These are phyloP conservation scores for roundworm (Caenorhabditis elegans) DNA, from an alignment of 1,140 invertebrate species.

Conservation along the genomic window DNA sequence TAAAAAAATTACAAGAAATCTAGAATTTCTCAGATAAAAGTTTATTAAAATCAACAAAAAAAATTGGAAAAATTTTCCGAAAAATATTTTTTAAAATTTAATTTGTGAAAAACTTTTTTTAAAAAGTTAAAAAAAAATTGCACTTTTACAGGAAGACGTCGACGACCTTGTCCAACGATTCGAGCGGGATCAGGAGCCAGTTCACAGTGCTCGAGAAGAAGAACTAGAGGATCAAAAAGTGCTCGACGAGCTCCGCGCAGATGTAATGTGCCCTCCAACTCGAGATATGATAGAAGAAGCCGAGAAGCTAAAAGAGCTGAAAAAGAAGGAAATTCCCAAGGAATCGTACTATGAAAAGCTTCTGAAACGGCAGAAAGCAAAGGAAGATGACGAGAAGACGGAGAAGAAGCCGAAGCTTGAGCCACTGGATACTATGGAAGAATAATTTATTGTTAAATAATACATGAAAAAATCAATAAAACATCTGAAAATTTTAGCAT, in stretches of 20 bases:
- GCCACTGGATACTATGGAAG: neutral
- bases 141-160: neutral
- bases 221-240: neutral
- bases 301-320: neutral
- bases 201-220: neutral
- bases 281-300: conserved; percentile 35
- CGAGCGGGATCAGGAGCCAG: neutral
- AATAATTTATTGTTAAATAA: no score
- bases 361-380: conserved; percentile 18
- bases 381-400: neutral
- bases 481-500: no score
- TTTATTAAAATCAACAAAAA: no score
- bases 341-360: conserved; percentile 25
- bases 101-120: no score
- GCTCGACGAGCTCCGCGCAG: neutral
- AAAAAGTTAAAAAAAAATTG: no score
- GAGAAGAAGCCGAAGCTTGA: neutral
- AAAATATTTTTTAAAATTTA: no score
- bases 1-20: no score
- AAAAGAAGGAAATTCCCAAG: conserved; percentile 26
- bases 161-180: neutral
- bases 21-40: no score
- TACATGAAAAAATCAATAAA: no score
- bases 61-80: no score
- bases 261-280: conserved; percentile 23